A percentile compares a stretch with the other conserved stretches of the same genome.
These are phyloP conservation scores for Drosophila kikkawai DNA, from an alignment of 1,140 invertebrate species.

Conservation along the genomic window DNA sequence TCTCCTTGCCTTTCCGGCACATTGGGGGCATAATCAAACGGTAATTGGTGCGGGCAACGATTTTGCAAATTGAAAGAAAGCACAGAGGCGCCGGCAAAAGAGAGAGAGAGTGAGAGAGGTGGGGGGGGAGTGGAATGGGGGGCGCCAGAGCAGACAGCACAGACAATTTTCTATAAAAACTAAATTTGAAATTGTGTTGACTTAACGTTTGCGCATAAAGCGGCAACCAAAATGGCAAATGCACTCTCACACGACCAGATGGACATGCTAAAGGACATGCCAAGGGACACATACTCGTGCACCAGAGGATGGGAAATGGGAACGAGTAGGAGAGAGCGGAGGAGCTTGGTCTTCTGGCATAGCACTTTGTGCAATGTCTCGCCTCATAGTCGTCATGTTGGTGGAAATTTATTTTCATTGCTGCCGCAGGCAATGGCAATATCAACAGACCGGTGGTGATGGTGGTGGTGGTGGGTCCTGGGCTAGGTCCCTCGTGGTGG, in stretches of 20 bases:
- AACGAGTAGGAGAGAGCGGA: neutral
- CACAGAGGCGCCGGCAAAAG: slow-evolving; percentile 24
- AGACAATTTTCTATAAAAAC: slow-evolving; percentile 80
- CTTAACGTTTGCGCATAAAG: slow-evolving; percentile 79
- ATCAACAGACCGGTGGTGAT: slow-evolving; percentile 41
- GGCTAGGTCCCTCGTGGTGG: neutral
- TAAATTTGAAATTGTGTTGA: slow-evolving; percentile 83
- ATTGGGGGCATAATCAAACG: slow-evolving; percentile 67
- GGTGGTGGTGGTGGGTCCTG: slow-evolving; percentile 1
- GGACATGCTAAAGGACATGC: slow-evolving; percentile 54
- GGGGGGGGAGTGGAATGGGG: too few relatives aligned
- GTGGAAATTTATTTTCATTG: slow-evolving; percentile 82
- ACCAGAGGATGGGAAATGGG: neutral
- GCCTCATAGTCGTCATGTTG: slow-evolving; percentile 82
- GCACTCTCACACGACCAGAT: slow-evolving; percentile 68
- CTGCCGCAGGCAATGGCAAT: slow-evolving; percentile 74
- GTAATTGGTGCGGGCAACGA: slow-evolving; percentile 79
- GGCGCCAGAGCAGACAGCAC: slow-evolving; percentile 30
- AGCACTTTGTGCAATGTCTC: slow-evolving; percentile 80
- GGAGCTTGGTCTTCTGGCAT: slow-evolving; percentile 43
- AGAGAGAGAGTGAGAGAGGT: neutral
- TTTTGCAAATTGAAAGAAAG: slow-evolving; percentile 79
- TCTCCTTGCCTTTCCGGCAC: slow-evolving; percentile 42
- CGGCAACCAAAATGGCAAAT: slow-evolving; percentile 75
- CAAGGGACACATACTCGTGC: slow-evolving; percentile 38